These are phyloP conservation scores for Bubalus kerabau DNA, from an alignment of 2,113 vertebrate genomes.

Conservation along the genomic window DNA sequence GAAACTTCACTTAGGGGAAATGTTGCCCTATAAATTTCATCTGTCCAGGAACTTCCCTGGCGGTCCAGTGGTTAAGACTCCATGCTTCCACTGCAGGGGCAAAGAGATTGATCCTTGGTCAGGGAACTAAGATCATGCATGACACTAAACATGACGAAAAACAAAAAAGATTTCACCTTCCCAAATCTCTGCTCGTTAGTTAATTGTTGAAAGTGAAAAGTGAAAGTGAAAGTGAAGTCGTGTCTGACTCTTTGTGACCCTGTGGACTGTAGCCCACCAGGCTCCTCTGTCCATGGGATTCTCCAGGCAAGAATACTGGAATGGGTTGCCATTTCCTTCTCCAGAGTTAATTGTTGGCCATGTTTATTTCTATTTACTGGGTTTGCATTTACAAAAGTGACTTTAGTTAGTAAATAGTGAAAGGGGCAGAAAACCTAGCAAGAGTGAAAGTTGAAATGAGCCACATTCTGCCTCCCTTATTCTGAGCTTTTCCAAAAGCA, in stretches of 20 bases:
- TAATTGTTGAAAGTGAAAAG: background rate
- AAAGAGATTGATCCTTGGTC: background rate
- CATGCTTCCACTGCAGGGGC: background rate
- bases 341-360: background rate
- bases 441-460: background rate
- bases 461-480: background rate
- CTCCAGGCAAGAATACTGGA: no score
- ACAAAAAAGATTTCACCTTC: background rate
- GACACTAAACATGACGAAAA: background rate
- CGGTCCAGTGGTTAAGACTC: background rate
- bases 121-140: background rate
- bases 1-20: background rate
- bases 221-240: no score
- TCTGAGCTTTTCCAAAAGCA: background rate
- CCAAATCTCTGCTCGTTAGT: background rate
- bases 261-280: no score
- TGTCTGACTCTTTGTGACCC: no score
- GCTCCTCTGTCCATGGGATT: no score
- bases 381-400: slow-evolving; percentile 3
- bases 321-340: no score
- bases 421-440: background rate
- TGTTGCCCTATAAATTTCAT: background rate
- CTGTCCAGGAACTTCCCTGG: background rate
- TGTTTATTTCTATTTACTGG: background rate
- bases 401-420: background rate